phyloP scores from a whole-genome alignment of 2,797 vertebrate genomes.

The Rousettus madagascariensis region DNA sequence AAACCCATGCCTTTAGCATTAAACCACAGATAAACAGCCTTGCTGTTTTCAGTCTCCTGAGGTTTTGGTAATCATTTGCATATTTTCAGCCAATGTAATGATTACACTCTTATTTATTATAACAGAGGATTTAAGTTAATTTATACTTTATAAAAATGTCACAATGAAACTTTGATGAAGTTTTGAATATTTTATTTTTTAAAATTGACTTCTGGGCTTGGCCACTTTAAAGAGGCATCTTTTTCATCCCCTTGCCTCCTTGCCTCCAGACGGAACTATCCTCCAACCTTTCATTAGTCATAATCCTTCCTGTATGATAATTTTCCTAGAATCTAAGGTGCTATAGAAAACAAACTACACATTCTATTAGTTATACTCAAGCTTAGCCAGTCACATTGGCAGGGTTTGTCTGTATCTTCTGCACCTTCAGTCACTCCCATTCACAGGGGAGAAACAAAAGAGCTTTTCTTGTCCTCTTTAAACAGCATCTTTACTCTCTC shows the following conservation, averaged over 20 bases:
- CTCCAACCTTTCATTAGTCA: not conserved
- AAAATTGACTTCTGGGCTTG: slow-evolving; percentile 19
- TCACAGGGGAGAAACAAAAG: not conserved
- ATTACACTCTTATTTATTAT: not conserved
- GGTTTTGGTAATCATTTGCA: not conserved
- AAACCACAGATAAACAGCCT: not conserved
- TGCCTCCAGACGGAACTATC: not conserved
- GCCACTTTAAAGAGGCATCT: not conserved
- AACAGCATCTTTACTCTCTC: not conserved
- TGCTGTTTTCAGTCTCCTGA: not conserved
- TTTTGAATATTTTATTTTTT: slow-evolving; percentile 22
- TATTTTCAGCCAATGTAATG: not conserved
- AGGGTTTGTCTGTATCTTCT: not conserved
- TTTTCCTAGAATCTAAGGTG: slow-evolving; percentile 11
- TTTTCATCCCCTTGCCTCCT: not conserved
- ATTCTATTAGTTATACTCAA: not conserved
- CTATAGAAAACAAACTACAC: slow-evolving; percentile 7
- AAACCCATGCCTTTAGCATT: not conserved
- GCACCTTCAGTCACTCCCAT: not conserved
- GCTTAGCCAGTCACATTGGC: not conserved
- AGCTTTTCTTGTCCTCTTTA: not conserved
- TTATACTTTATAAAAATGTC: slow-evolving; percentile 24
- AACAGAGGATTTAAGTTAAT: not conserved
- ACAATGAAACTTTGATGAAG: not conserved
- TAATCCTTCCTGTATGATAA: not conserved